phyloP scores from a whole-genome alignment of 2,113 vertebrate genomes.

The Burhinus bistriatus region DNA sequence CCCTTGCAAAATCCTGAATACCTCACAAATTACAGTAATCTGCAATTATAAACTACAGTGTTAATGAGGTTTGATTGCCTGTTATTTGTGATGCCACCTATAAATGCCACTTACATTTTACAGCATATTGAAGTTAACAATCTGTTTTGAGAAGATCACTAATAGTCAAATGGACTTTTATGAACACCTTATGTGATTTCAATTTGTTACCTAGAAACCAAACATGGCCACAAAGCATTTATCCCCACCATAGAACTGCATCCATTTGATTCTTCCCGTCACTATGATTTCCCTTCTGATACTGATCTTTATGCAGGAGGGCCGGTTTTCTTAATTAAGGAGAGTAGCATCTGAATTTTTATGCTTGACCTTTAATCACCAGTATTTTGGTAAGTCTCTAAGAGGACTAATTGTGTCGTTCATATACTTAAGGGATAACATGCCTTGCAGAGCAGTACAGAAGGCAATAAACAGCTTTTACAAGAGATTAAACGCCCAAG shows the following conservation, averaged over 20 bases:
- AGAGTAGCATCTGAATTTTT: constrained; percentile 21
- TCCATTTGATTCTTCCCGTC: not conserved
- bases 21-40: constrained; percentile 59
- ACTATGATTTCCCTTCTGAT: not conserved
- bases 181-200: constrained; percentile 28
- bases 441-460: not conserved
- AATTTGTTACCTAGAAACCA: constrained; percentile 63
- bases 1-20: constrained; percentile 39
- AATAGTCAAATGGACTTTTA: constrained; percentile 46
- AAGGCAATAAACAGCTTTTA: constrained; percentile 62
- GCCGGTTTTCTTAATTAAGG: not conserved
- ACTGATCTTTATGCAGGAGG: not conserved
- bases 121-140: not conserved
- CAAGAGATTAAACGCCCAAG: constrained; percentile 57
- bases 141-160: constrained; percentile 35
- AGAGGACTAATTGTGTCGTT: constrained; percentile 10
- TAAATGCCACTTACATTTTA: constrained; percentile 30
- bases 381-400: constrained; percentile 24
- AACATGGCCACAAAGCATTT: not conserved
- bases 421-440: not conserved
- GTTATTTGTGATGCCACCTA: constrained; percentile 39
- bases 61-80: constrained; percentile 69
- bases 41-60: constrained; percentile 65
- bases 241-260: not conserved
- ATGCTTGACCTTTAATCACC: constrained; percentile 27